Evolutionary conservation across 2,797 vertebrate species (phyloP).

Genomic region (Lutjanus campechanus): DNA sequence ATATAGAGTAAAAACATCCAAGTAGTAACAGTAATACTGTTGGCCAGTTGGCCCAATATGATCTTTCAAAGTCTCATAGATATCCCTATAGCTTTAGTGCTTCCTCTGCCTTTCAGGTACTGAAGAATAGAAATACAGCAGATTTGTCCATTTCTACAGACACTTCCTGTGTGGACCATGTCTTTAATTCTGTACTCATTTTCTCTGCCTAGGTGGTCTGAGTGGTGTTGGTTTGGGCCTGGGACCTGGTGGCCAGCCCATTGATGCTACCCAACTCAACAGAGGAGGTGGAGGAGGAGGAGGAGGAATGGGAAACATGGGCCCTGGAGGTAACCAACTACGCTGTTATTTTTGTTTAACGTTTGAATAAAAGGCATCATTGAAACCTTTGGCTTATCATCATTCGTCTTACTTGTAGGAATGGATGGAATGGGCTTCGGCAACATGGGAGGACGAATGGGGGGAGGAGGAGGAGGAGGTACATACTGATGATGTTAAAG

Average conservation of each 20-base stretch:
- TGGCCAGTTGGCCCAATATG: too few relatives aligned
- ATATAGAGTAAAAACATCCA: neutral
- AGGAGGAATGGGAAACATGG: conserved; percentile 93
- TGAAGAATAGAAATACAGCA: neutral
- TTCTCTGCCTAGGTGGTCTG: conserved; percentile 89
- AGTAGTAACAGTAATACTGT: neutral
- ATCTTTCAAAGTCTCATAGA: too few relatives aligned
- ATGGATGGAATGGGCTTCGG: conserved; percentile 97
- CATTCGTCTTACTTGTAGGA: conserved; percentile 84
- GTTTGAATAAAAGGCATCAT: neutral
- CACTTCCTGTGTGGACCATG: neutral
- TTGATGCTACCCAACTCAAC: conserved; percentile 94
- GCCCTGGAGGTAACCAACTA: conserved; percentile 87
- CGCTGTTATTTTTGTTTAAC: neutral
- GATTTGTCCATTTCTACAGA: neutral
- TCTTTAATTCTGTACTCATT: neutral
- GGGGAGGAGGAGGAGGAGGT: conserved; percentile 94
- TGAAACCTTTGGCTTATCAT: conserved; percentile 1
- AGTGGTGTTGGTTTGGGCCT: conserved; percentile 96
- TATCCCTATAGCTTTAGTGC: neutral
- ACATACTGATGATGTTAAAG: conserved; percentile 47
- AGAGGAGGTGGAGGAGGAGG: conserved; percentile 89
- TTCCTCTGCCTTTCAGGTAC: neutral
- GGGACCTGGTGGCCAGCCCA: conserved; percentile 97
- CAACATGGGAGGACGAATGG: conserved; percentile 94